Percentiles rank a stretch among this genome's conserved stretches.
Evolutionary conservation across 2,797 vertebrate species (phyloP).

Genomic region (Microchirus variegatus): DNA sequence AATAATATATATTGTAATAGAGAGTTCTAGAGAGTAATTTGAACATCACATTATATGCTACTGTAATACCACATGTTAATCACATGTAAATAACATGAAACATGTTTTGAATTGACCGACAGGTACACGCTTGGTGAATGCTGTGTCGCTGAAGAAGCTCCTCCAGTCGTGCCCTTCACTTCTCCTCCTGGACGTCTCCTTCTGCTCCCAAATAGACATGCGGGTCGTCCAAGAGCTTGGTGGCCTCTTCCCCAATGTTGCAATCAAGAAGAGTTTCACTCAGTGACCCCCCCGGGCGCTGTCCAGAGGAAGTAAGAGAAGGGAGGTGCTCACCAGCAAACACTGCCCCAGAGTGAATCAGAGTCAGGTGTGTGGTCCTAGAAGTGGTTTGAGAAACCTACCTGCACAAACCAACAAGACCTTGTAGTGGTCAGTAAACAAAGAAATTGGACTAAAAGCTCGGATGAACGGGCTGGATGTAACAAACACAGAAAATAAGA

Average conservation of each 20-base stretch:
- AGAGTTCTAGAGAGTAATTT: no score
- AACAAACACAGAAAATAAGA: no score
- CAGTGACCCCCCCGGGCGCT: slow-evolving; percentile 81
- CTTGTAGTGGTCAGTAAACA: slow-evolving; percentile 29
- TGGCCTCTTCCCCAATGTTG: slow-evolving; percentile 89
- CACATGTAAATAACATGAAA: no score
- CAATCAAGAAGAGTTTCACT: slow-evolving; percentile 98
- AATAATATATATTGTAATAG: no score
- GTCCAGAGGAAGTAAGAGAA: slow-evolving; percentile 30
- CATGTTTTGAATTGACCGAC: slow-evolving; percentile 19
- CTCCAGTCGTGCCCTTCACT: slow-evolving; percentile 92
- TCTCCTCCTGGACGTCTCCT: slow-evolving; percentile 94
- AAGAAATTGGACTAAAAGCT: slow-evolving; percentile 16
- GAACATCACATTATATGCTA: no score
- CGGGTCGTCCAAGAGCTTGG: slow-evolving; percentile 91
- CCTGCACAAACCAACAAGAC: slow-evolving; percentile 9
- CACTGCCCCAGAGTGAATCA: slow-evolving; percentile 36
- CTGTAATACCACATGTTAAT: no score
- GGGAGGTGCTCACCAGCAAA: slow-evolving; percentile 49
- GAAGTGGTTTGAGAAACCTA: slow-evolving; percentile 23
- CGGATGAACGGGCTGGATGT: slow-evolving; percentile 32
- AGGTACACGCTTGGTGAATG: slow-evolving; percentile 95
- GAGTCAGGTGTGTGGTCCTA: slow-evolving; percentile 38
- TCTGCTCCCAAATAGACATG: slow-evolving; percentile 97
- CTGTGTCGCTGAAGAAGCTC: slow-evolving; percentile 90